Evolutionary conservation across 2,888 invertebrate species (phyloP), one percentile per base, ranked within the genome.

Genomic region (Spodoptera exigua): DNA sequence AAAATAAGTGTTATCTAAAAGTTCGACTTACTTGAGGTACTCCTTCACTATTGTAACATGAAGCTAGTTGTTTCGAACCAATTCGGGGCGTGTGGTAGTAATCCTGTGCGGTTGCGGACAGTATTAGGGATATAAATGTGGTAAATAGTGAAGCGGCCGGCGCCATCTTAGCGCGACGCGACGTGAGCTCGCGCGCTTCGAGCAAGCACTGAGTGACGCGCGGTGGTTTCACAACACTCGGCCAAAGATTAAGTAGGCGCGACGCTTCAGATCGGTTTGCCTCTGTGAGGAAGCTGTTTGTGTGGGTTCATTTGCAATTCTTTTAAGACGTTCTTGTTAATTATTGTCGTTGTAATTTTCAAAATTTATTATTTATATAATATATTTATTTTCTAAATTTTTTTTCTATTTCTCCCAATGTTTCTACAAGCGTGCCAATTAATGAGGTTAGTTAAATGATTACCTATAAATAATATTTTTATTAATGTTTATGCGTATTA

Each of bases 121-220:
- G 68, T 59, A 86, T 71, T 51, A 86, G 65, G 55, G 81, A 72
- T 52, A 73, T 74, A 58, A 89, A 80, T 70, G 83, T 81, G 74
- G 89, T 83, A 81, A 90, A 84, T 78, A 86, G 76, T 80, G 81
- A 79, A 64, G 79, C 79, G 64, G 88, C 76, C 74, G 87, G 87
- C 89, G 92, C 88, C 93, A 93, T 93, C 81, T 89, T 91, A 27
- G 90, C 83, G 86, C 86, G 87, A 76, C 73, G 82, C 82, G 84
- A 86, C 89, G 88, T 88, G 71, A 83, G 80, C 88, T 81, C 79
- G 83, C 87, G 88, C 88, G 85, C 84, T 89, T 85, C 89, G 87
- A 86, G 84, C 87, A 85, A 86, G 86, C 89, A 93, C 93, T 93
- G 90, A 84, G 80, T 71, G 69, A 67, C 78, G 71, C 74, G 60